Evolutionary conservation across 2,113 vertebrate genomes (phyloP), one percentile per base, ranked within the genome.

Genomic region (Vulpes vulpes): DNA sequence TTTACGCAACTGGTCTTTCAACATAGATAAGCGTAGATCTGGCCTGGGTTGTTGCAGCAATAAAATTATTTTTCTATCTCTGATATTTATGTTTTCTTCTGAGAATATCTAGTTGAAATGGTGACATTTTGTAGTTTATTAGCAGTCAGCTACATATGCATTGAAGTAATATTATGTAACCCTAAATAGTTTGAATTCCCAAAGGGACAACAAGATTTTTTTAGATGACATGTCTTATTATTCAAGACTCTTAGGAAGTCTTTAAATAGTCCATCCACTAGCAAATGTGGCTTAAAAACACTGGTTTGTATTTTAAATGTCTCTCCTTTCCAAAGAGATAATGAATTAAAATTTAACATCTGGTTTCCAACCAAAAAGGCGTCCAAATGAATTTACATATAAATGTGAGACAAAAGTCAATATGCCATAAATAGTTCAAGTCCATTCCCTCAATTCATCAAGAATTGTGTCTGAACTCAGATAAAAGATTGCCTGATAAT

Each of bases 21-120:
- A 89, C 83, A 97, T 25, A 96, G 97, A 97, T 97, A 98, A 98
- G 94, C 53, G 62, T 51, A 81, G 83, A 49, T 96, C 74, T 96
- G 71, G 38, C 89, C 8, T 25, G 65, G 60, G 38, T 95, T 96
- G 27, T 94, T 67, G 69, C 23, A 53, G n/a, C 87, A 95, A 73
- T 96, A 78, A 69, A 96, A 82, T 82, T 95, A 83, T 84, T 81
- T 97, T 96, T 89, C 59, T 96, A 5, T 95, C 83, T 73, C 35
- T 95, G 19, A 62, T 96, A 97, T 97, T 97, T 97, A 81, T 89
- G 53, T 91, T 92, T 96, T 90, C 71, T 94, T 96, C 80, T 92
- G 96, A 97, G 96, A 97, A 73, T n/a, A 3, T 76, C 76, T 92
- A 81, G 35, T 27, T 91, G 94, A 88, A 96, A 88, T 76, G 65